Evolutionary conservation across 2,113 vertebrate species (phyloP), one percentile per base, ranked within the genome.

Genomic region (Trachemys scripta): DNA sequence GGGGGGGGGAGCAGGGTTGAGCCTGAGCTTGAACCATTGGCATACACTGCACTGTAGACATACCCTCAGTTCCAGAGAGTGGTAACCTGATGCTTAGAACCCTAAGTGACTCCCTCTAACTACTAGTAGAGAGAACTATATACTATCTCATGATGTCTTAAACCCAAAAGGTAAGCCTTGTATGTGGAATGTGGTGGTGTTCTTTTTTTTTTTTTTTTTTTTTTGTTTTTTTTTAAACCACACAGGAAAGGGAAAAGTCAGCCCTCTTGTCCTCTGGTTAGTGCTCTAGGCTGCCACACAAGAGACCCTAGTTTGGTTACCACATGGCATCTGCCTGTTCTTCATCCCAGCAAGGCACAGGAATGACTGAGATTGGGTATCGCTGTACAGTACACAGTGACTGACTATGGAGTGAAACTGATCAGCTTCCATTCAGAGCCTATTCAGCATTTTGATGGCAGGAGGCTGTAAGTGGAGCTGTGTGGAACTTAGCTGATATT

Each of bases 291-390:
- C 29, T 35, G 31, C 59, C 38, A 38, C n/a, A 75, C 20, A 24
- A 75, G 38, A 22, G 38, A 97, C 76, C 11, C 35, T 82, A 6
- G 72, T 90, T 82, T 84, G 56, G 24, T 6, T 59, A 87, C 6
- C 69, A 56, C 69, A 20, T 42, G 35, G 69, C 10, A 38, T 75
- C n/a, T 24, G 38, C 38, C n/a, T 42, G 38, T 75, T 19, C 12
- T 5, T 84, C 54, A n/a, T 9, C 0, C 0, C 9, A 45, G 54
- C 13, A 83, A 83, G 5, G 8, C 29, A 19, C 1, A 54, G 54
- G 31, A 87, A 82, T 78, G 84, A 82, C 35, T 90, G 47, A 79
- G 24, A 24, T 80, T 57, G n/a, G 82, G 9, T 13, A 53, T 29
- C 83, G 14, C 45, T 89, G 57, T 90, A 65, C 47, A 6, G 1